Conservation (phyloP, 2,888 invertebrate species). For the Phorcus lineatus region DNA sequence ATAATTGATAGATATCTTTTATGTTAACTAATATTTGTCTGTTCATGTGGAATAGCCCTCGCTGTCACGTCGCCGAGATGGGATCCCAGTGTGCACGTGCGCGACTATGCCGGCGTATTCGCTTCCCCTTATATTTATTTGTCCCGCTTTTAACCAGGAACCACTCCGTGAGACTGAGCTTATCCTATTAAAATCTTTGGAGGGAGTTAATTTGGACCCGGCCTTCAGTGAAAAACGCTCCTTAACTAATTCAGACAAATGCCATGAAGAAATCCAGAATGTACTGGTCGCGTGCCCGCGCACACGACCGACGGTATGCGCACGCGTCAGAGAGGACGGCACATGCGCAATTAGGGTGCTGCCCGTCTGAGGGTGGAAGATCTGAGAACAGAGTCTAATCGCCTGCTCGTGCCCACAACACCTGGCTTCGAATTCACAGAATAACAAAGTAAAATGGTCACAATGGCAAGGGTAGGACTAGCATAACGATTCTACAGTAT, state of each 20-base stretch:
- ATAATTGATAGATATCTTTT: constrained; percentile 30
- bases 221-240: constrained; percentile 12
- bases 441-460: no score
- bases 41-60: constrained; percentile 21
- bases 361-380: neutral
- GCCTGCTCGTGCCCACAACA: neutral
- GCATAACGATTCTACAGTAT: no score
- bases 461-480: no score
- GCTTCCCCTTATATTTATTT: constrained; percentile 1
- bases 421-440: constrained; percentile 15
- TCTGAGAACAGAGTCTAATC: constrained; percentile 20
- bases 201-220: constrained; percentile 24
- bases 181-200: constrained; percentile 13
- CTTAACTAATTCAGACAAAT: constrained; percentile 29
- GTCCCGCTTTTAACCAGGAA: constrained; percentile 15
- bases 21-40: constrained; percentile 30
- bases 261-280: constrained; percentile 2
- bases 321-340: constrained; percentile 20
- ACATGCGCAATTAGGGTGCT: constrained; percentile 30
- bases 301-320: constrained; percentile 31
- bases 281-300: constrained; percentile 20
- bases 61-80: neutral
- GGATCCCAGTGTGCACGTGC: constrained; percentile 15
- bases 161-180: neutral
- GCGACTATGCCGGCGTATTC: neutral